Evolutionary conservation across 2,113 vertebrate species (phyloP).

Genomic region (Varanus komodoensis): DNA sequence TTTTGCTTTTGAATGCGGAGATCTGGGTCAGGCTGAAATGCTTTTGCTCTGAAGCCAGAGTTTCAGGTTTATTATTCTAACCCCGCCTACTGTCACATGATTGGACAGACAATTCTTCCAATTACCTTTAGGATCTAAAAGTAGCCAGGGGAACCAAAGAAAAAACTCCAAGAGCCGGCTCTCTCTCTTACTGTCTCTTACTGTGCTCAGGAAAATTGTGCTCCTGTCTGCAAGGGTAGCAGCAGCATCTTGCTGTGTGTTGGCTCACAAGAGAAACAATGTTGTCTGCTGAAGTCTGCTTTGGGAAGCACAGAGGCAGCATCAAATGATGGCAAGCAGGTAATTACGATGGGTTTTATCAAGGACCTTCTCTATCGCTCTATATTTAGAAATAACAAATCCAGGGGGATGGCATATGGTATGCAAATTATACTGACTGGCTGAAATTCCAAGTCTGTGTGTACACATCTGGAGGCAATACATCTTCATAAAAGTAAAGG

Average conservation of each 20-base stretch:
- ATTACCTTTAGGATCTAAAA: constrained; percentile 41
- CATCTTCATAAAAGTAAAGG: not conserved
- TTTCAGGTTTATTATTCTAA: constrained; percentile 34
- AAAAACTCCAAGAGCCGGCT: not conserved
- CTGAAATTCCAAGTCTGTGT: not conserved
- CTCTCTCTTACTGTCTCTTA: not conserved
- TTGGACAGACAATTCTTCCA: constrained; percentile 47
- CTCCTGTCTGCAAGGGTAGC: not conserved
- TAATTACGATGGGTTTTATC: constrained; percentile 3
- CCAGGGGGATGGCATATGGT: not conserved
- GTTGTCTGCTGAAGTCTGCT: not conserved
- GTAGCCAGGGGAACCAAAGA: constrained; percentile 36
- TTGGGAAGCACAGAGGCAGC: not conserved
- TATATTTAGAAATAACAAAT: not conserved
- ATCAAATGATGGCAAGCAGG: constrained; percentile 16
- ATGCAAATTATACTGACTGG: not conserved
- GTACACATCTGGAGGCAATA: not conserved
- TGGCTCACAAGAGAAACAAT: not conserved
- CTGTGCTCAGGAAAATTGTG: not conserved
- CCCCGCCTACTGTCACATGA: constrained; percentile 54
- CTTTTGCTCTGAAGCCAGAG: constrained; percentile 33
- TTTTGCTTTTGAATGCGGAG: not conserved
- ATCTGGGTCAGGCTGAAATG: constrained; percentile 33
- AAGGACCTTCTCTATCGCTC: not conserved
- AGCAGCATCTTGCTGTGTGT: not conserved